Base-by-base conservation (phyloP, 2,797 vertebrate genomes). In the Hoplostethus atlanticus region DNA sequence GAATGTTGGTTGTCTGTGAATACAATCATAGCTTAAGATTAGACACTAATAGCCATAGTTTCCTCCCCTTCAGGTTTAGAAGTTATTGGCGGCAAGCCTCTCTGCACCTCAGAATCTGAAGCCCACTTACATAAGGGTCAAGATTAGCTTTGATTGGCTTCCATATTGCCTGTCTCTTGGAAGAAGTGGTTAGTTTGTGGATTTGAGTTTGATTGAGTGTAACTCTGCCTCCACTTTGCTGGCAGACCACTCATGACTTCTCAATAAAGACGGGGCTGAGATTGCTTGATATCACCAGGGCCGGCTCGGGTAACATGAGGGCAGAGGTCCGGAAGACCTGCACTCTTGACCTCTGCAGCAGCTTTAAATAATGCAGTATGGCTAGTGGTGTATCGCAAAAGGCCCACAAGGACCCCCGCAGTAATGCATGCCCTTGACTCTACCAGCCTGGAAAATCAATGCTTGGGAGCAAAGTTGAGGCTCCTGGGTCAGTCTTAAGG, bases 371-470 rank as follows among this genome's bases (percentile, higher is more conserved):
- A 87, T 90, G 73, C 73, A 86, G 66, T 64, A 57, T 68, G 57
- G 59, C 54, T 48, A 51, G 77, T 44, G 54, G 72, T 72, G 76
- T 51, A 65, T 71, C 76, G 71, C 72, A 44, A 69, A 69, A 64
- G 74, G 31, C 71, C 47, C 44, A 60, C 25, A 60, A 44, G 42
- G 62, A 47, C 13, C 78, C 31, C 64, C 59, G 57, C 47, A 44
- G 65, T 73, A 76, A 75, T 77, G 69, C 40, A n/a, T 52, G 72
- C 57, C 77, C 55, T 68, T 79, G 73, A 87, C 79, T 84, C 62
- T 38, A 52, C 61, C 67, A 57, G 79, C 48, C 69, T 52, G n/a
- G 17, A 75, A 87, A 92, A 93, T 90, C 88, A 87, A 91, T 93
- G 85, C 70, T 36, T 65, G 42, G 61, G 59, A 85, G 71, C 46